Conservation (phyloP, 2,797 vertebrate genomes). For the Myiotriccus ornatus region DNA sequence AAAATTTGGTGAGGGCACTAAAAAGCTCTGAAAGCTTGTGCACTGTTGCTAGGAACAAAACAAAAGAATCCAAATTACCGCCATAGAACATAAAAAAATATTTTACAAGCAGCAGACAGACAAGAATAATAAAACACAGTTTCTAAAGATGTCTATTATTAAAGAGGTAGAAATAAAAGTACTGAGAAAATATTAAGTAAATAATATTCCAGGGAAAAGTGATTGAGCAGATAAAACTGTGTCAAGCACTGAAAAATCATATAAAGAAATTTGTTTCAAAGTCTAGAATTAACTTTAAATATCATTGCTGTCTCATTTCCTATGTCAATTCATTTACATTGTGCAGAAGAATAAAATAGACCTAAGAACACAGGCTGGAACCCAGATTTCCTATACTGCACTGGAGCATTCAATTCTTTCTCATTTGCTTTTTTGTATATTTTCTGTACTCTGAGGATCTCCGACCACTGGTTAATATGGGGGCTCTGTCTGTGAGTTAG, state of each 20-base stretch:
- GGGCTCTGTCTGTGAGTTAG: neutral
- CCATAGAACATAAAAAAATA: neutral
- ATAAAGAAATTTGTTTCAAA: neutral
- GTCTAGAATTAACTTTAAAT: neutral
- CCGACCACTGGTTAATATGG: neutral
- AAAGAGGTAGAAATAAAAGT: constrained; percentile 43
- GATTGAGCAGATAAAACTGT: neutral
- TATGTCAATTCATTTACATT: neutral
- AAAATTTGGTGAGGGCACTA: constrained; percentile 1
- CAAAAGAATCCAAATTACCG: neutral
- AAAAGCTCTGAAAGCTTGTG: neutral
- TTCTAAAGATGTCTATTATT: constrained; percentile 41
- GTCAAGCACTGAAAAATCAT: neutral
- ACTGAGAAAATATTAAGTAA: constrained; percentile 30
- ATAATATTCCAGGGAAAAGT: constrained; percentile 4
- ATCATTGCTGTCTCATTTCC: neutral
- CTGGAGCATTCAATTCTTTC: neutral
- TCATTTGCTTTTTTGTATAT: neutral
- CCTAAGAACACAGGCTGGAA: neutral
- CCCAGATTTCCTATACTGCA: neutral
- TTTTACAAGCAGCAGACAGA: neutral
- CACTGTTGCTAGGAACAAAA: neutral
- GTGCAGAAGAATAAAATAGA: neutral
- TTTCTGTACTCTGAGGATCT: neutral
- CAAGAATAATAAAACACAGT: neutral